Base-by-base conservation (phyloP, 2,888 invertebrate species). In the Schizotus pectinicornis region DNA sequence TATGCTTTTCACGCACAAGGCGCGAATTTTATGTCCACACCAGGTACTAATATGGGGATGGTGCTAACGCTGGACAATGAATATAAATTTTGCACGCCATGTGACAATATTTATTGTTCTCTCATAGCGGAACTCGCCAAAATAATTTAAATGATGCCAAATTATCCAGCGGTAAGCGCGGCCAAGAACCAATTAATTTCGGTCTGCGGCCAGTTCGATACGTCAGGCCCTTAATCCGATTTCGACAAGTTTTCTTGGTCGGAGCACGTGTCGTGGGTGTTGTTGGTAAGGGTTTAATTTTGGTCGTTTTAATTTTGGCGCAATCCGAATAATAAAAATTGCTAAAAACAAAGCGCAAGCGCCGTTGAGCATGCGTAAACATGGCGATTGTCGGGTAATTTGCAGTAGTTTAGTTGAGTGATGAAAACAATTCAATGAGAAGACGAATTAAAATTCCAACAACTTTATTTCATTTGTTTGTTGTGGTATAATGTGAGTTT, bases 381-480 rank as follows among this genome's bases (percentile, higher is more conserved):
- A 72, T 72, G 71, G 71, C 71, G 71, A 64, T 64, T 55, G 53
- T 67, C 64, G 59, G 36, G 50, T 48, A 59, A 59, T 45, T 39
- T 64, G 56, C 53, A 62, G 61, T 60, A 47, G 61, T 63, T 67
- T 22, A 22, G 22, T 22, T 22, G 22, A 22, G 65, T 67, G 61
- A 66, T 65, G 64, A 69, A 69, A 70, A 66, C 64, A 68, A 67
- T 66, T 69, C 57, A 64, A 66, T 67, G 64, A 61, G 61, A 61
- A 61, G 45, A 49, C 54, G 61, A 52, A 58, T 54, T 46, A 65
- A 62, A 61, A 46, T 54, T 38, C 47, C 49, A 54, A 61, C 59
- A 63, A 67, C 52, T 57, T 54, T 54, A 59, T 49, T 67, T 56
- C 48, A 51, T 58, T 59, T 59, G 52, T 65, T 60, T 57, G 56